These are phyloP conservation scores for Calliscelio sp. DNA, from an alignment of 2,888 invertebrate genomes.

Conservation along the genomic window DNA sequence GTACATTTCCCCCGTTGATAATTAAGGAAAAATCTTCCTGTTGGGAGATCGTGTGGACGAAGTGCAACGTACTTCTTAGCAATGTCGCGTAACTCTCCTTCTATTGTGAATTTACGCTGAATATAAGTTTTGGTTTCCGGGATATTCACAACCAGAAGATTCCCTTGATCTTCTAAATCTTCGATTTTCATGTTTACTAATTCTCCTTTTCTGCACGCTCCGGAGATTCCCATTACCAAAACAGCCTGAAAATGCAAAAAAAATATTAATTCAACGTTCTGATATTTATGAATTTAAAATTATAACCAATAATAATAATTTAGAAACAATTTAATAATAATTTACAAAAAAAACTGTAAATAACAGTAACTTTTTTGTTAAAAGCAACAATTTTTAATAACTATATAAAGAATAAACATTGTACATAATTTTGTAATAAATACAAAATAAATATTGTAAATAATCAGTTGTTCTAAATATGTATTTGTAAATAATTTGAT, in stretches of 20 bases:
- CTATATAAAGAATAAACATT: background rate
- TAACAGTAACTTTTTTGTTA: too few relatives aligned
- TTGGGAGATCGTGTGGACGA: slow-evolving; percentile 12
- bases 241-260: slow-evolving; percentile 22
- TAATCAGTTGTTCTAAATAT: too few relatives aligned
- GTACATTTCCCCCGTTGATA: slow-evolving; percentile 70
- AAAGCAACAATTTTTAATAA: too few relatives aligned
- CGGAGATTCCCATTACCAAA: slow-evolving; percentile 2
- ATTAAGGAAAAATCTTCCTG: slow-evolving; percentile 46
- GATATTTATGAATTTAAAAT: background rate
- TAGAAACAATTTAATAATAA: too few relatives aligned
- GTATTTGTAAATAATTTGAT: background rate
- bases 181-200: slow-evolving; percentile 33
- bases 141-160: slow-evolving; percentile 29
- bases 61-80: slow-evolving; percentile 23
- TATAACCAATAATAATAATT: too few relatives aligned
- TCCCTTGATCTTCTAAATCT: slow-evolving; percentile 22
- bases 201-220: slow-evolving; percentile 23
- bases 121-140: slow-evolving; percentile 34
- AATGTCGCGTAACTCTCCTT: slow-evolving; percentile 18
- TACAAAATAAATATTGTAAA: too few relatives aligned
- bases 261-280: background rate
- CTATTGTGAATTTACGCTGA: slow-evolving; percentile 30
- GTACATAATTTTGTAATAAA: background rate
- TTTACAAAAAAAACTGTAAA: too few relatives aligned